Conservation (phyloP, 2,797 vertebrate species). For the Sylvilagus floridanus region DNA sequence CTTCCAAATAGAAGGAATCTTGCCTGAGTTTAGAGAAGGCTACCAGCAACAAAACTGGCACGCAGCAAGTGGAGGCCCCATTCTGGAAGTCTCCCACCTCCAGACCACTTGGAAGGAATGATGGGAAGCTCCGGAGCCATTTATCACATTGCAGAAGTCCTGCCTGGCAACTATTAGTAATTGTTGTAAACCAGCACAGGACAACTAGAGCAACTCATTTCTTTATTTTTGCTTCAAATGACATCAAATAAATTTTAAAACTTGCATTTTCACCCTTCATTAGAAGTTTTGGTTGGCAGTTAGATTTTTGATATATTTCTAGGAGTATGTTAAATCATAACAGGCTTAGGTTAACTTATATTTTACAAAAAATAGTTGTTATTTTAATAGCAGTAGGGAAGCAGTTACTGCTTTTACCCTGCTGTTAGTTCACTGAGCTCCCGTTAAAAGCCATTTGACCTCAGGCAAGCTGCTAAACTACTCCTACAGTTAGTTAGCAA, state of each 20-base stretch:
- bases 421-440: neutral
- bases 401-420: neutral
- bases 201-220: neutral
- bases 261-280: neutral
- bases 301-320: slow-evolving; percentile 23
- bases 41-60: neutral
- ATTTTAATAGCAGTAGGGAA: neutral
- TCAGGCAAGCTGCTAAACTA: neutral
- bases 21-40: slow-evolving; percentile 23
- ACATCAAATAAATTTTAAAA: neutral
- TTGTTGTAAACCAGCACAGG: neutral
- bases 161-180: neutral
- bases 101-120: neutral
- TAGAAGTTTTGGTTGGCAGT: neutral
- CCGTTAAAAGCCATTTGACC: neutral
- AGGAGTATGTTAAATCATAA: neutral
- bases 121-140: neutral
- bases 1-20: slow-evolving; percentile 10
- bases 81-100: neutral
- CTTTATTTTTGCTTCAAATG: neutral
- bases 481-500: neutral
- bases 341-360: slow-evolving; percentile 19
- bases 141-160: neutral
- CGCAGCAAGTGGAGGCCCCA: neutral
- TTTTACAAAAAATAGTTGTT: slow-evolving; percentile 32